These are phyloP conservation scores for Hyposoter didymator DNA, from an alignment of 2,888 invertebrate species.

Conservation along the genomic window DNA sequence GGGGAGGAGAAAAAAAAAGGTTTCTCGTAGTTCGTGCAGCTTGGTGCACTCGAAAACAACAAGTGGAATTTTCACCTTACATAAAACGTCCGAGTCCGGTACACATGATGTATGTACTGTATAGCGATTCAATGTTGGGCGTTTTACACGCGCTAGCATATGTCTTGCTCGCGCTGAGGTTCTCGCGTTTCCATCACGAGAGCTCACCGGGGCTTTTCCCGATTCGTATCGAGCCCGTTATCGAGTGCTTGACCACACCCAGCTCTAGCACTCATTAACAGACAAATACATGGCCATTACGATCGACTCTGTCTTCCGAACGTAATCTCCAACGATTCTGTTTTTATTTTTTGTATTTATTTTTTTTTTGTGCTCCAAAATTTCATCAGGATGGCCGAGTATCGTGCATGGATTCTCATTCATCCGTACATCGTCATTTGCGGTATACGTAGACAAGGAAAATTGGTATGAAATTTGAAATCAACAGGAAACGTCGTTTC, in stretches of 20 bases:
- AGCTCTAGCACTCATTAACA: conserved; percentile 13
- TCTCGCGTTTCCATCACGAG: conserved; percentile 70
- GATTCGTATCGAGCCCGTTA: conserved; percentile 67
- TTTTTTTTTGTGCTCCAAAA: not conserved
- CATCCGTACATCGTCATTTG: not conserved
- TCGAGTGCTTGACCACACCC: conserved; percentile 60
- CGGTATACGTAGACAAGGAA: not conserved
- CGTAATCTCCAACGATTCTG: conserved; percentile 43
- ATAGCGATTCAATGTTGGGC: conserved; percentile 22
- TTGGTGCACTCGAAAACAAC: conserved; percentile 66
- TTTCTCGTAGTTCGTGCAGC: conserved; percentile 7
- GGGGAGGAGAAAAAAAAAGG: not conserved
- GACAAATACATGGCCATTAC: not conserved
- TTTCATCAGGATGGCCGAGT: not conserved
- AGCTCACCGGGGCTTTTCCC: conserved; percentile 74
- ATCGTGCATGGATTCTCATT: not conserved
- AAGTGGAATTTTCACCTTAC: conserved; percentile 78
- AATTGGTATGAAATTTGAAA: not conserved
- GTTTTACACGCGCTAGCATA: conserved; percentile 4
- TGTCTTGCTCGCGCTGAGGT: conserved; percentile 45
- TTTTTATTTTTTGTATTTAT: too few species aligned
- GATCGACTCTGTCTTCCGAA: conserved; percentile 40
- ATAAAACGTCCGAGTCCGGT: conserved; percentile 72
- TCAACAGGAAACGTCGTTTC: not conserved
- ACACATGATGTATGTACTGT: conserved; percentile 31